phyloP scores from a whole-genome alignment of 2,888 invertebrate species.

The Steinernema scapterisci region DNA sequence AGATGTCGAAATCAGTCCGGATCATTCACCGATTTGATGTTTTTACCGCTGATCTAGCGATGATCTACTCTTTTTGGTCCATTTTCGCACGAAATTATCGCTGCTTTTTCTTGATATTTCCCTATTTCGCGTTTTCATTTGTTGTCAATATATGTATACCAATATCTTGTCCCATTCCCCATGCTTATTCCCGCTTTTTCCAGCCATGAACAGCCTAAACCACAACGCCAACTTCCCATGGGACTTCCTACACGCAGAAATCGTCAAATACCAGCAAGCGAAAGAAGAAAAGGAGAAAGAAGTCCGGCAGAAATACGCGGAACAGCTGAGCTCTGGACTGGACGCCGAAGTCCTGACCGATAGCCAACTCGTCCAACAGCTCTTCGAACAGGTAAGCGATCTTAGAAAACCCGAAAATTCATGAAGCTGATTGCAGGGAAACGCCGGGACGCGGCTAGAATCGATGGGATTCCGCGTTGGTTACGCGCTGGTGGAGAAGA shows the following conservation, averaged over 20 bases:
- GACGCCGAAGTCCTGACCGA: conserved; percentile 29
- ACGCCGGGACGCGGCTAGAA: conserved; percentile 70
- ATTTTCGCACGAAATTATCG: too few relatives aligned
- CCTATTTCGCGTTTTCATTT: too few relatives aligned
- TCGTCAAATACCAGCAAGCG: conserved; percentile 55
- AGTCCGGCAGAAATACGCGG: conserved; percentile 41
- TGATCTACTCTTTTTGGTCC: too few relatives aligned
- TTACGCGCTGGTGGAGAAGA: conserved; percentile 71
- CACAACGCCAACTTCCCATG: conserved; percentile 51
- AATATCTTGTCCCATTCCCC: too few relatives aligned
- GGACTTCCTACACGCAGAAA: conserved; percentile 61
- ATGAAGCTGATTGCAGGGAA: conserved; percentile 48
- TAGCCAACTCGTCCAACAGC: conserved; percentile 46
- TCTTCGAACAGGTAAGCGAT: conserved; percentile 46
- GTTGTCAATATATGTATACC: too few relatives aligned
- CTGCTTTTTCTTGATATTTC: too few relatives aligned
- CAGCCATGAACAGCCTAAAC: conserved; percentile 1
- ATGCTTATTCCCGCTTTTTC: too few relatives aligned
- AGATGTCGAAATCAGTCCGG: too few relatives aligned
- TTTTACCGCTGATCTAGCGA: too few relatives aligned
- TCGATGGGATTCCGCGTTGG: conserved; percentile 73
- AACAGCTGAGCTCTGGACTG: conserved; percentile 40
- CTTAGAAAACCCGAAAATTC: background rate
- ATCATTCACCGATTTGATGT: too few relatives aligned
- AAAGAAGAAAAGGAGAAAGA: conserved; percentile 47